Conservation (phyloP, 2,113 vertebrate species). For the Sprattus sprattus region DNA sequence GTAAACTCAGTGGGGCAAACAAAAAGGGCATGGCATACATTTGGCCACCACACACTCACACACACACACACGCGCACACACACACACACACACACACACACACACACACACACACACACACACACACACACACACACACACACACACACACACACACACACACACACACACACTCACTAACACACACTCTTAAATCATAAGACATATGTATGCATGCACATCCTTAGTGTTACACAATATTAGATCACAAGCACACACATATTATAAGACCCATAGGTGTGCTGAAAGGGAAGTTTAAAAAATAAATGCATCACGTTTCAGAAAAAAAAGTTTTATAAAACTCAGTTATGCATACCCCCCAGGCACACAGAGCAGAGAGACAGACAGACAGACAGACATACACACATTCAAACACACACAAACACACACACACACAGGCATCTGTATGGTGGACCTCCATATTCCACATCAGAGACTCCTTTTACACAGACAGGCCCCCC, state of each 20-base stretch:
- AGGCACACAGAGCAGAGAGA: background rate
- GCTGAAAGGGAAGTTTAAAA: background rate
- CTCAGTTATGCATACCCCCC: too few species aligned
- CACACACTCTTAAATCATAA: background rate
- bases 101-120: background rate
- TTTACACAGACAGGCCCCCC: background rate
- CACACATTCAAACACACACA: background rate
- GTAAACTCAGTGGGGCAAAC: background rate
- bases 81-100: background rate
- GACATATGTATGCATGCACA: too few species aligned
- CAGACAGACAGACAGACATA: background rate
- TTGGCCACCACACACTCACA: too few species aligned
- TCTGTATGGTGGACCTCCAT: background rate
- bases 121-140: background rate
- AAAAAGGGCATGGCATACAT: conserved; percentile 17
- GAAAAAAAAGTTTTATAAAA: too few species aligned
- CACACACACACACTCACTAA: conserved; percentile 12
- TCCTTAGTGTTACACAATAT: too few species aligned
- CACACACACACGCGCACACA: too few species aligned
- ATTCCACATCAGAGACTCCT: conserved; percentile 10
- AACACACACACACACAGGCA: background rate
- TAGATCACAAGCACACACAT: too few species aligned
- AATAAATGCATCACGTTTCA: background rate
- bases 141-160: background rate
- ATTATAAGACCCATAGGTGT: background rate